Conservation (phyloP, 2,797 vertebrate species). For the Semotilus atromaculatus region DNA sequence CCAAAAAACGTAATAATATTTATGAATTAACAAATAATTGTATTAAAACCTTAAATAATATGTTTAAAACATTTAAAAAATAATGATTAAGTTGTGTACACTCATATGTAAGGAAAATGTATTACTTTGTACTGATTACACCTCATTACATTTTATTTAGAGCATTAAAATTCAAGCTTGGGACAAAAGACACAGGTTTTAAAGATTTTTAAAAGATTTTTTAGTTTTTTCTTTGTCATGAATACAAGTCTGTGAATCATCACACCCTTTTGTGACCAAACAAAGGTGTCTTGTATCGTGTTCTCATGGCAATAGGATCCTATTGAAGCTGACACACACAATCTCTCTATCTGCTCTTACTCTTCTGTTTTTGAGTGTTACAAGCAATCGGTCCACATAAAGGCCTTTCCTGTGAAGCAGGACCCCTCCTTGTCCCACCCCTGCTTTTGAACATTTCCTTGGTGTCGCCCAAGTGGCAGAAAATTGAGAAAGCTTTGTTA, state of each 20-base stretch:
- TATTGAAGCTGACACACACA: slow-evolving; percentile 49
- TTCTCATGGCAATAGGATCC: slow-evolving; percentile 41
- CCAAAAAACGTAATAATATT: background rate
- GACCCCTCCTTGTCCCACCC: slow-evolving; percentile 66
- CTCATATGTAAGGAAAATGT: background rate
- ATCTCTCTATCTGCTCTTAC: slow-evolving; percentile 42
- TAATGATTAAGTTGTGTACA: background rate
- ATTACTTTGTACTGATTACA: background rate
- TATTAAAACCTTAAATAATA: background rate
- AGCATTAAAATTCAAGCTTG: background rate
- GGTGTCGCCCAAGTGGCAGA: slow-evolving; percentile 67
- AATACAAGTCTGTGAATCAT: slow-evolving; percentile 21
- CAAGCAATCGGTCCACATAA: slow-evolving; percentile 60
- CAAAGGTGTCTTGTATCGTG: slow-evolving; percentile 45
- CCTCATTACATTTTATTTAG: background rate
- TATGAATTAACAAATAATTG: background rate
- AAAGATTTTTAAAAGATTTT: background rate
- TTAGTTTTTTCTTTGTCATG: background rate
- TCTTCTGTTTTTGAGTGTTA: slow-evolving; percentile 50
- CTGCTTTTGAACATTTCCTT: slow-evolving; percentile 66
- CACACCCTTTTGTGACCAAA: slow-evolving; percentile 17
- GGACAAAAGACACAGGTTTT: background rate
- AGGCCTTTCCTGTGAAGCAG: slow-evolving; percentile 60
- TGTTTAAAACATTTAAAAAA: background rate
- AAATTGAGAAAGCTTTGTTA: slow-evolving; percentile 74